Evolutionary conservation across 2,113 vertebrate genomes (phyloP), one percentile per base, ranked within the genome.

Genomic region (Glaucomys volans): DNA sequence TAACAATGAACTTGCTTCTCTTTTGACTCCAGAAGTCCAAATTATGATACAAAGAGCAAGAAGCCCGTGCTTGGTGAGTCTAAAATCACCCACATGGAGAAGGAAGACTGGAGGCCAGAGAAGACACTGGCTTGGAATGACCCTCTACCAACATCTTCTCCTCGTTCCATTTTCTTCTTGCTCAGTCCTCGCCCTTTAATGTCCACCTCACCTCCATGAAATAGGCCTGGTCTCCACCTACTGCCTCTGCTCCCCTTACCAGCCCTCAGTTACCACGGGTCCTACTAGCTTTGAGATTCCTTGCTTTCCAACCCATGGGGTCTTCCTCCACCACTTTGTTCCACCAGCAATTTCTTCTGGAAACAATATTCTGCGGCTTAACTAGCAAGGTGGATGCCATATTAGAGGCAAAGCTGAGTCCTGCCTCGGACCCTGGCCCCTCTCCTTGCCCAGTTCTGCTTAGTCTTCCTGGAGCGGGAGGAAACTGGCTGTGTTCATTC

Each of bases 111-210:
- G 1, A 16, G 71, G 8, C 7, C 18, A 72, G 71, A 77, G 93
- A 77, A 26, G 71, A 52, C 5, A 1, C 0, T 42, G 52, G 24
- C 35, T 71, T 30, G 3, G 4, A 14, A 26, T 2, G 52, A 79
- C 6, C 3, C 20, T 30, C 42, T 1, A 4, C 47, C 44, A 0
- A 10, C 3, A 14, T 7, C 4, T 1, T 9, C 30, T 75, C 47
- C 14, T 64, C 13, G 1, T 85, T 91, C 8, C 0, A 6, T 2
- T 9, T 37, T 30, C 57, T 66, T 83, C 20, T 89, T 35, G 40
- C 24, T 74, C 35, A 1, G 13, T 32, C 26, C 32, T 69, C 37
- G 40, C 22, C 37, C 67, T 59, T 28, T 3, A 7, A 12, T 8
- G 69, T 69, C 90, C 11, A 57, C 13, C 20, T 0, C 17, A 32